Evolutionary conservation across 2,888 invertebrate species (phyloP).

Genomic region (Corbicula japonica): DNA sequence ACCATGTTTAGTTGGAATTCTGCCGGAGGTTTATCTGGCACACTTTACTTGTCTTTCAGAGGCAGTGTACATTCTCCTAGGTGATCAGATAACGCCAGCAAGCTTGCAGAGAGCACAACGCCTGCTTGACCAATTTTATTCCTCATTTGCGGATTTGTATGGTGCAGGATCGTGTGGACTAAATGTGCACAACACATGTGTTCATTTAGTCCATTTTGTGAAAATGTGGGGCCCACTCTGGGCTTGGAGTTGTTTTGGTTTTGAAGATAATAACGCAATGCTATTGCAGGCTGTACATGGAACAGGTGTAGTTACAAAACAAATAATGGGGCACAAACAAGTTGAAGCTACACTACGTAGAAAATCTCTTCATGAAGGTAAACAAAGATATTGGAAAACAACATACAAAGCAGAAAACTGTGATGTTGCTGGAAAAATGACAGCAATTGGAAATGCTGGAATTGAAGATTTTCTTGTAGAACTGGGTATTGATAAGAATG

Average conservation of each 20-base stretch:
- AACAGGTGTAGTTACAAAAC: conserved; percentile 47
- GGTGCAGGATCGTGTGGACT: conserved; percentile 39
- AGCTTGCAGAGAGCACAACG: conserved; percentile 34
- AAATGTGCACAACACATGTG: conserved; percentile 54
- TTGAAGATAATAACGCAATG: conserved; percentile 38
- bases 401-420: conserved; percentile 48
- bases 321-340: conserved; percentile 47
- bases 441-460: conserved; percentile 29
- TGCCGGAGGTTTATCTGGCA: conserved; percentile 32
- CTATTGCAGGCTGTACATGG: conserved; percentile 51
- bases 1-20: conserved; percentile 39
- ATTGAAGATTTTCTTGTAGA: conserved; percentile 29
- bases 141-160: conserved; percentile 40
- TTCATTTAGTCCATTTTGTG: conserved; percentile 43
- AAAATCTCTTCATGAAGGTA: no score
- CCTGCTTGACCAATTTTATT: conserved; percentile 34
- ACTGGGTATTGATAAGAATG: conserved; percentile 34
- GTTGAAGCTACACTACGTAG: conserved; percentile 45
- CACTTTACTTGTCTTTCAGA: conserved; percentile 38
- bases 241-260: conserved; percentile 51
- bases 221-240: conserved; percentile 39
- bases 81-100: conserved; percentile 33
- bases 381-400: conserved; percentile 44
- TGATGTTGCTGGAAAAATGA: conserved; percentile 51
- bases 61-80: conserved; percentile 42